Percentiles rank a stretch among this genome's conserved stretches.
phyloP scores from a whole-genome alignment of 2,113 vertebrate genomes.

The Ammospiza nelsoni region DNA sequence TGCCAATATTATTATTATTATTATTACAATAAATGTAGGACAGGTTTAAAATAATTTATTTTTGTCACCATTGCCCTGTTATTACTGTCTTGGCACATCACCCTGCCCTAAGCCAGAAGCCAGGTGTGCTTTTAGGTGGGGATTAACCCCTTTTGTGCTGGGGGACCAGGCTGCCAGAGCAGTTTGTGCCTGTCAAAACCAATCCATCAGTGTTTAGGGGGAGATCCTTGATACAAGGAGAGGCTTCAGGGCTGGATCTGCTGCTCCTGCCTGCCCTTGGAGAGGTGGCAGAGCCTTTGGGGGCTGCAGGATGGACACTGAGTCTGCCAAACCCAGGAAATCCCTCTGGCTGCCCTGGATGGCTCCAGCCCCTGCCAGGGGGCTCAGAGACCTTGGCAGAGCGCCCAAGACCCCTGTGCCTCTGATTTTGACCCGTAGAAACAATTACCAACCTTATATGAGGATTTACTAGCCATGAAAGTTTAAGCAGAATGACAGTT shows the following conservation, averaged over 20 bases:
- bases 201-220: background rate
- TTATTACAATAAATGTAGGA: background rate
- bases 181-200: background rate
- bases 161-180: background rate
- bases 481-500: no score
- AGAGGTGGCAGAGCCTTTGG: background rate
- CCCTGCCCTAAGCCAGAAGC: background rate
- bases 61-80: background rate
- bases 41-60: background rate
- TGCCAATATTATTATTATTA: background rate
- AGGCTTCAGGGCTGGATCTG: background rate
- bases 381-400: no score
- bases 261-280: background rate
- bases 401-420: no score
- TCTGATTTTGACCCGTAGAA: no score
- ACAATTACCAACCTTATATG: no score
- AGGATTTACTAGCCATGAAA: no score
- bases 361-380: no score
- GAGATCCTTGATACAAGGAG: rapidly evolving
- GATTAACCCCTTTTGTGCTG: background rate
- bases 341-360: no score
- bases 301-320: background rate
- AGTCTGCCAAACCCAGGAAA: no score
- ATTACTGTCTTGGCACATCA: background rate
- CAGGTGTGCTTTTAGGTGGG: background rate